Percentiles rank a stretch among this genome's conserved stretches.
Conservation (phyloP, 2,797 vertebrate genomes). For the Lophura swinhoii region DNA sequence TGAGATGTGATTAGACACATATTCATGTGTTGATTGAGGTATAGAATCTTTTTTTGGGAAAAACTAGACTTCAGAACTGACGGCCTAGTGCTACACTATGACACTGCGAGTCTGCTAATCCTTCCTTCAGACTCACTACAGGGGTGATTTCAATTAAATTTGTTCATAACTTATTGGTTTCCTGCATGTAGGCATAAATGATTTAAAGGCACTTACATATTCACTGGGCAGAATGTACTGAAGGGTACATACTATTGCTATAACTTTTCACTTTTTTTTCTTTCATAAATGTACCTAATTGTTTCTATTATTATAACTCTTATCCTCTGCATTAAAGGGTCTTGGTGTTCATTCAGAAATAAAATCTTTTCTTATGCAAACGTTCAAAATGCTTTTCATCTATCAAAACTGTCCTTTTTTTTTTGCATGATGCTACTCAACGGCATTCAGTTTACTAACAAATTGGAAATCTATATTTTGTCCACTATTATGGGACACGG, state of each 20-base stretch:
- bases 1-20: slow-evolving; percentile 73
- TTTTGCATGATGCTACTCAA: slow-evolving; percentile 12
- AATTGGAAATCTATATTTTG: background rate
- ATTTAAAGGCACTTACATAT: slow-evolving; percentile 78
- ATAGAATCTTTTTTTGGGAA: slow-evolving; percentile 65
- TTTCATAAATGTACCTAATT: slow-evolving; percentile 73
- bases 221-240: slow-evolving; percentile 65
- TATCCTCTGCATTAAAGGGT: slow-evolving; percentile 18
- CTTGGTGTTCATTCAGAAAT: slow-evolving; percentile 7
- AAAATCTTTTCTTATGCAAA: slow-evolving; percentile 41
- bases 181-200: slow-evolving; percentile 81
- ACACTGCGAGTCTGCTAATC: slow-evolving; percentile 75
- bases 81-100: background rate
- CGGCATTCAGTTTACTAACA: background rate
- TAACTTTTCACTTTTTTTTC: slow-evolving; percentile 67
- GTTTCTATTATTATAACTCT: slow-evolving; percentile 66
- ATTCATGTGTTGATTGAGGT: slow-evolving; percentile 61
- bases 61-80: slow-evolving; percentile 67
- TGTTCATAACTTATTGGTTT: slow-evolving; percentile 83
- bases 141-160: slow-evolving; percentile 85
- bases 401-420: slow-evolving; percentile 25
- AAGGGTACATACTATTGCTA: slow-evolving; percentile 72
- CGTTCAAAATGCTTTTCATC: slow-evolving; percentile 26
- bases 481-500: background rate
- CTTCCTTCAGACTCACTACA: slow-evolving; percentile 78